Conservation (phyloP, 2,113 vertebrate species). For the Danionella cerebrum region DNA sequence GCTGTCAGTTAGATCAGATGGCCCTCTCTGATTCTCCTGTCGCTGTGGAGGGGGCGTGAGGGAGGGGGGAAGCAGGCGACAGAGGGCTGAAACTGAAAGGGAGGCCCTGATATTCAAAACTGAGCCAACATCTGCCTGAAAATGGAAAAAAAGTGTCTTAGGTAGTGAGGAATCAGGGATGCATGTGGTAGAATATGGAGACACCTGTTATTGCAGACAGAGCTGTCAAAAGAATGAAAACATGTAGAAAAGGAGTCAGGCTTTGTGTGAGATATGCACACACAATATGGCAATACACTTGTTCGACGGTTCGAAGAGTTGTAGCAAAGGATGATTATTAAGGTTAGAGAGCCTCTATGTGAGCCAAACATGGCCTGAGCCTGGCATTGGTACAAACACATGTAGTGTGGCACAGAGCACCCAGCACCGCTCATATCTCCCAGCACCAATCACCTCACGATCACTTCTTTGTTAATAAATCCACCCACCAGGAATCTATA, state of each 20-base stretch:
- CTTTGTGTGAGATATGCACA: conserved; percentile 2
- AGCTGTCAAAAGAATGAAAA: conserved; percentile 29
- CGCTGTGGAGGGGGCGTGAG: neutral
- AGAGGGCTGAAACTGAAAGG: conserved; percentile 11
- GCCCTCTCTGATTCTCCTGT: conserved; percentile 32
- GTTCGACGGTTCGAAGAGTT: neutral
- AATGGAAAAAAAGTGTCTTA: neutral
- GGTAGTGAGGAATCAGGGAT: conserved; percentile 20
- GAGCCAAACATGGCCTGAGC: too few relatives aligned
- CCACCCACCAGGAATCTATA: too few relatives aligned
- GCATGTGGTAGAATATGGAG: conserved; percentile 33
- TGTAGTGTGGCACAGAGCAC: too few relatives aligned
- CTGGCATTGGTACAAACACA: too few relatives aligned
- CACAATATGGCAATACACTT: neutral
- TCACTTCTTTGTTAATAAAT: too few relatives aligned
- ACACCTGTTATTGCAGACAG: conserved; percentile 44
- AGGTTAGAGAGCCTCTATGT: too few relatives aligned
- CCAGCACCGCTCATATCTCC: too few relatives aligned
- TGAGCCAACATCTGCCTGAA: conserved; percentile 23
- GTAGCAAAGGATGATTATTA: neutral
- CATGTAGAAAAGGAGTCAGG: conserved; percentile 7
- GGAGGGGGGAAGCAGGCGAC: neutral
- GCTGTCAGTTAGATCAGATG: conserved; percentile 36
- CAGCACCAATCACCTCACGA: too few relatives aligned
- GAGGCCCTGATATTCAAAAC: conserved; percentile 16